Conservation (phyloP, 1,140 invertebrate genomes). For the Drosophila dunni region DNA sequence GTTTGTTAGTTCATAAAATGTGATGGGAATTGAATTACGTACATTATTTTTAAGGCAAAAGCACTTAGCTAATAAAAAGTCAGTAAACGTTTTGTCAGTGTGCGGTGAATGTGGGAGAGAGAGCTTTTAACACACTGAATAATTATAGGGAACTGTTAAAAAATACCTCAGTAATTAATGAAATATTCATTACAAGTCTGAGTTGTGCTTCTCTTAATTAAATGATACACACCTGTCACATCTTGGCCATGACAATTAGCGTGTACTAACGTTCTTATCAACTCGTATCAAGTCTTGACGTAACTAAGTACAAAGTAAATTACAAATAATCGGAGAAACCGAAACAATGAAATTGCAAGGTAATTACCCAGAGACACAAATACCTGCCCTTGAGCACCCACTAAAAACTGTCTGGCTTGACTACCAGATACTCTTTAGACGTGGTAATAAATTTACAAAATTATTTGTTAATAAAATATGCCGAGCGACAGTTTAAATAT, state of each 20-base stretch:
- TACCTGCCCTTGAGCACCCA: conserved; percentile 10
- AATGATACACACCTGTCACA: conserved; percentile 25
- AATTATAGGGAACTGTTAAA: neutral
- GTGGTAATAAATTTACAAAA: neutral
- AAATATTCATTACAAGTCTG: neutral
- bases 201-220: conserved; percentile 19
- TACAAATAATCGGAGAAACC: conserved; percentile 22
- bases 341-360: conserved; percentile 39
- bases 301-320: conserved; percentile 34
- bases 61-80: neutral
- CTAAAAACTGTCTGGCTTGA: conserved; percentile 13
- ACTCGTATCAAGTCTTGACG: conserved; percentile 30
- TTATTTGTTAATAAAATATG: neutral
- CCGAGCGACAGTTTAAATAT: neutral
- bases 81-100: neutral
- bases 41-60: neutral
- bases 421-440: conserved; percentile 8
- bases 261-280: conserved; percentile 22
- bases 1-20: conserved; percentile 15
- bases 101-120: neutral
- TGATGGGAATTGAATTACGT: conserved; percentile 1
- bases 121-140: neutral
- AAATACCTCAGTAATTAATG: neutral
- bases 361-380: conserved; percentile 34
- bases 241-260: conserved; percentile 16